Evolutionary conservation across 2,113 vertebrate genomes (phyloP).

Genomic region (Vombatus ursinus): DNA sequence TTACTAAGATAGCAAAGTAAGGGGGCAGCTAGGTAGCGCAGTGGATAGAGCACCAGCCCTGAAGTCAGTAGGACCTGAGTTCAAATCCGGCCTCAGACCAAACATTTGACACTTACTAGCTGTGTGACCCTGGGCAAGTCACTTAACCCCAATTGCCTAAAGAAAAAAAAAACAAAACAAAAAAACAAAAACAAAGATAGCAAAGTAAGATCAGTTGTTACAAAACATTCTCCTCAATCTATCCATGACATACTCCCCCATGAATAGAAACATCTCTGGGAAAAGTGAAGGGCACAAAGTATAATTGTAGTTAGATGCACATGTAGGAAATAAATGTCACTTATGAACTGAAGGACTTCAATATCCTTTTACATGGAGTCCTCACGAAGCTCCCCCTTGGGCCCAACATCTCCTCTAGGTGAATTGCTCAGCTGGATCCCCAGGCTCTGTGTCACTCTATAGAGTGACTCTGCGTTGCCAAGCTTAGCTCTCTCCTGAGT

Average conservation of each 20-base stretch:
- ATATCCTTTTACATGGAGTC: neutral
- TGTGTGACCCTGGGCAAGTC: too few relatives aligned
- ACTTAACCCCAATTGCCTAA: too few relatives aligned
- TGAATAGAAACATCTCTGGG: neutral
- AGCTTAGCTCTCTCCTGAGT: neutral
- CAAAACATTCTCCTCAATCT: neutral
- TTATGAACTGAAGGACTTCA: neutral
- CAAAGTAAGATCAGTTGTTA: neutral
- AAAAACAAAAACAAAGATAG: too few relatives aligned
- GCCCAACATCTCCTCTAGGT: neutral
- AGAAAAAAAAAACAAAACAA: too few relatives aligned
- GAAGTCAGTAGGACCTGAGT: too few relatives aligned
- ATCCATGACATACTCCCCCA: neutral
- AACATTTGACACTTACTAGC: too few relatives aligned
- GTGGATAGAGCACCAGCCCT: too few relatives aligned
- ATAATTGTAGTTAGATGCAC: neutral
- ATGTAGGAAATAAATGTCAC: neutral
- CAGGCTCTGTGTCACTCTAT: neutral
- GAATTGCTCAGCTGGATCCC: neutral
- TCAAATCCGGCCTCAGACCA: too few relatives aligned
- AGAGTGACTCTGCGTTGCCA: neutral
- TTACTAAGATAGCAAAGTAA: neutral
- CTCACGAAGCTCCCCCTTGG: neutral
- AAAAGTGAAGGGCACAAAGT: neutral
- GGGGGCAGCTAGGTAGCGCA: too few relatives aligned